Conservation (phyloP, 2,113 vertebrate species). For the Galbula dea region DNA sequence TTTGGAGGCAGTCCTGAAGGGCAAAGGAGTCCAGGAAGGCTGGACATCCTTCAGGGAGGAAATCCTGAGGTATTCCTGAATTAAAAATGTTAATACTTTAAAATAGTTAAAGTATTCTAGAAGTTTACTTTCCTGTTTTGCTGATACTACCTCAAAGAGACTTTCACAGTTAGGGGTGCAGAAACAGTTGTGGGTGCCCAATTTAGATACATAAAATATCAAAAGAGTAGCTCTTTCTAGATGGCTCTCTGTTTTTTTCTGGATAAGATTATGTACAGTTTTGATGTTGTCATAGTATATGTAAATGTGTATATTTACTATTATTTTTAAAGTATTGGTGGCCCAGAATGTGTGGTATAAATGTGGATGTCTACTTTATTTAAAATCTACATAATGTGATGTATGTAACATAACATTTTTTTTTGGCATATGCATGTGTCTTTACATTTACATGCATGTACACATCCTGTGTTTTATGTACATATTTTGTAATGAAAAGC, state of each 20-base stretch:
- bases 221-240: neutral
- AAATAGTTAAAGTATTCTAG: neutral
- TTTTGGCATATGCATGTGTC: neutral
- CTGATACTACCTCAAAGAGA: neutral
- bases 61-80: fast-evolving
- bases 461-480: neutral
- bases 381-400: neutral
- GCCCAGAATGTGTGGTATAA: neutral
- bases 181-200: neutral
- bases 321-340: neutral
- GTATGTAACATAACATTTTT: neutral
- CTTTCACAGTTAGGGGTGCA: neutral
- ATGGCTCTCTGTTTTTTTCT: neutral
- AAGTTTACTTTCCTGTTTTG: neutral
- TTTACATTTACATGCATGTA: neutral
- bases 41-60: too few species aligned
- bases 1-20: too few species aligned
- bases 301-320: neutral
- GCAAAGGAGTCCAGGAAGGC: too few species aligned
- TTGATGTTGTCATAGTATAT: neutral
- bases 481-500: neutral
- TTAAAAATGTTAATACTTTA: neutral
- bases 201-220: neutral
- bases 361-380: neutral
- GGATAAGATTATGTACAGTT: neutral